Evolutionary conservation across 2,888 invertebrate genomes (phyloP).

Genomic region (Tachystola acroxantha): DNA sequence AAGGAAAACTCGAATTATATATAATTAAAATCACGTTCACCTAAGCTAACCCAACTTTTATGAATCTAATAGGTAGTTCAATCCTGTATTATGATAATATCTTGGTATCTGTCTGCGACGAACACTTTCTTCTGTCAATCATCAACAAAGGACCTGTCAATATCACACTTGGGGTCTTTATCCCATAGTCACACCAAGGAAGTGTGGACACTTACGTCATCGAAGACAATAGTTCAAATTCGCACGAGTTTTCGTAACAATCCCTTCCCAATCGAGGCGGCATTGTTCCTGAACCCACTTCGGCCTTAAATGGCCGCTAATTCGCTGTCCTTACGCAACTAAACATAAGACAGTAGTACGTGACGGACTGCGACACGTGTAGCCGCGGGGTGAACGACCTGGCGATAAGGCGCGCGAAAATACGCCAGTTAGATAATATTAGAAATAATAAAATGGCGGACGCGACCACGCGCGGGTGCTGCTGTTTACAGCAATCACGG

Average conservation of each 20-base stretch:
- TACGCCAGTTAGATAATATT: constrained; percentile 69
- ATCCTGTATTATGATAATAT: too few relatives aligned
- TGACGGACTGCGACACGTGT: constrained; percentile 27
- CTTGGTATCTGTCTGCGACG: too few relatives aligned
- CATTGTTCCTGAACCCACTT: constrained; percentile 6
- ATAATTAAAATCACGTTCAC: too few relatives aligned
- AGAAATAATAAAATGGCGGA: constrained; percentile 58
- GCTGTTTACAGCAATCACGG: constrained; percentile 7
- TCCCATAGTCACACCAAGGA: background rate
- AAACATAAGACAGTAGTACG: constrained; percentile 14
- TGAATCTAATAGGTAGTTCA: too few relatives aligned
- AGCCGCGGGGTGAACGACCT: constrained; percentile 48
- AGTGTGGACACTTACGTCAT: constrained; percentile 2
- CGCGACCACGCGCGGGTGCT: constrained; percentile 22
- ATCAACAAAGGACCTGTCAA: too few relatives aligned
- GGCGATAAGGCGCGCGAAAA: constrained; percentile 64
- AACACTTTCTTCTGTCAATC: too few relatives aligned
- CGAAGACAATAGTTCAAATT: constrained; percentile 2
- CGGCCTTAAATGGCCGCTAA: background rate
- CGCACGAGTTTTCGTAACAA: constrained; percentile 8
- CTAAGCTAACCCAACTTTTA: too few relatives aligned
- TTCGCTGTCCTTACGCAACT: constrained; percentile 10
- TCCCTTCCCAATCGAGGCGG: constrained; percentile 8
- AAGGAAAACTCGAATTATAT: too few relatives aligned
- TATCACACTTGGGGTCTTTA: too few relatives aligned